Evolutionary conservation across 2,888 invertebrate species (phyloP), one percentile per base, ranked within the genome.

Genomic region (Ceriagrion tenellum): DNA sequence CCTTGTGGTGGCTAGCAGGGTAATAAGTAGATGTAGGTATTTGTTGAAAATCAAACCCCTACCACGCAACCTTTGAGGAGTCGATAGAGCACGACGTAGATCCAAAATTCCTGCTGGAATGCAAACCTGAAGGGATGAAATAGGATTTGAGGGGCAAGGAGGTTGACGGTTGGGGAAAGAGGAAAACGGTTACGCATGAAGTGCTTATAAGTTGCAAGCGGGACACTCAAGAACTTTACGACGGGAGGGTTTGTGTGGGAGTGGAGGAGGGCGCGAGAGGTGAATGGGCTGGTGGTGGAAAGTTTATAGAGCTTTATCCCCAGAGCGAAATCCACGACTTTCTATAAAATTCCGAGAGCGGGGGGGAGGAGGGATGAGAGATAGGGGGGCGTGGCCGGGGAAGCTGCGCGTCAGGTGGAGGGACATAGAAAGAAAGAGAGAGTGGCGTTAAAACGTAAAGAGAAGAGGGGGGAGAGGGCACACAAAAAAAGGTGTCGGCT

Each of bases 131-230:
- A 69, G 69, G 69, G 69, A n/a, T 69, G 69, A 69, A 69, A 69
- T 69, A n/a, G 69, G 69, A 69, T 69, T 47, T 69, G 69, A 4
- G 26, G 69, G 69, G 23, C 23, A 26, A 8, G 23, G 8, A 18
- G n/a, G n/a, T n/a, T n/a, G n/a, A n/a, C n/a, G n/a, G n/a, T n/a
- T 8, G 47, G 47, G 47, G 47, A 47, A 47, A 8, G n/a, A 12
- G 69, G 69, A 23, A 47, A 47, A 69, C n/a, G 69, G 69, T 10
- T 69, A 8, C 69, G 69, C 12, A 69, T 69, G 69, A n/a, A 69
- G 69, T 69, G 69, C 69, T n/a, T 69, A 69, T 69, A 69, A 69
- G 69, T 69, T 69, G 69, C 69, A 69, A 47, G 69, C 69, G 69
- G 69, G n/a, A n/a, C 69, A 69, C 69, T 69, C 69, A 69, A n/a